phyloP scores from a whole-genome alignment of 2,888 invertebrate genomes.

The Ornithoptera priamus region DNA sequence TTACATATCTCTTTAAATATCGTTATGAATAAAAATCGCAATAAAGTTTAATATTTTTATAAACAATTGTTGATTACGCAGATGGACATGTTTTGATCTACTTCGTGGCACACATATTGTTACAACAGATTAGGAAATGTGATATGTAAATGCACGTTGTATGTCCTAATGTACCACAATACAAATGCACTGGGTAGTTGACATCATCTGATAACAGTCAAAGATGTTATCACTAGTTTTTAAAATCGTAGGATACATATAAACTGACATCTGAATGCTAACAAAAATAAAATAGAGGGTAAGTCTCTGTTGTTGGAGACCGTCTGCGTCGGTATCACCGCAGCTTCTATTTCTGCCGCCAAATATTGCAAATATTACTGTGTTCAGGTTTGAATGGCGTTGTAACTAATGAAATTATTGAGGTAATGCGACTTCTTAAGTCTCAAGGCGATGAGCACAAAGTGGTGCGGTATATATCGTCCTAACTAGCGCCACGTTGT shows the following conservation, averaged over 20 bases:
- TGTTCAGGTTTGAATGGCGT: too few relatives aligned
- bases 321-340: too few relatives aligned
- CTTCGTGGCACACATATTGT: not conserved
- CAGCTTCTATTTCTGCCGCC: too few relatives aligned
- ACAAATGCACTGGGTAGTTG: not conserved
- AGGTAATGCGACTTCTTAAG: too few relatives aligned
- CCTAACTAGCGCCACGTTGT: too few relatives aligned
- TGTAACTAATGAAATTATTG: too few relatives aligned
- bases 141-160: constrained; percentile 1
- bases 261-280: not conserved
- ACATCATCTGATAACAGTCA: not conserved
- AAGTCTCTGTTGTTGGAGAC: too few relatives aligned
- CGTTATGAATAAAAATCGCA: not conserved
- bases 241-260: not conserved
- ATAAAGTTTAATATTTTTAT: not conserved
- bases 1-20: too few relatives aligned
- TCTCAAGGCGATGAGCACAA: too few relatives aligned
- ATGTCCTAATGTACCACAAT: not conserved
- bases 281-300: not conserved
- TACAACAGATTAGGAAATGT: not conserved
- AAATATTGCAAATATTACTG: too few relatives aligned
- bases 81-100: not conserved
- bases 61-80: not conserved
- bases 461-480: too few relatives aligned
- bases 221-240: not conserved